phyloP scores from a whole-genome alignment of 2,797 vertebrate genomes.

The Myripristis jacobus region DNA sequence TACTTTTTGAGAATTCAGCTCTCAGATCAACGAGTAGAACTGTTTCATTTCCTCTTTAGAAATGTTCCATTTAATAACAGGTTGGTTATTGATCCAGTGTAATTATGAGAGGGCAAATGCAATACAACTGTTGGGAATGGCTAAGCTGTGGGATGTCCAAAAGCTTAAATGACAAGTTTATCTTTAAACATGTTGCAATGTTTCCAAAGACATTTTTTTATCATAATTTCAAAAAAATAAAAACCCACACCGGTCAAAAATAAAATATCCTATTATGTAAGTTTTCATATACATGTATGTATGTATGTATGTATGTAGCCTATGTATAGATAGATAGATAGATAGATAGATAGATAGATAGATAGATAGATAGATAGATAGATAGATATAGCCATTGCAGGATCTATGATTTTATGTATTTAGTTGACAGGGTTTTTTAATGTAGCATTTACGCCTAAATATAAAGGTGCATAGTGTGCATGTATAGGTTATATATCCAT shows the following conservation, averaged over 20 bases:
- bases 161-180: background rate
- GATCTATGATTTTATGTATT: slow-evolving; percentile 44
- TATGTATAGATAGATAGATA: no score
- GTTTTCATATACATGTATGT: background rate
- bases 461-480: slow-evolving; percentile 72
- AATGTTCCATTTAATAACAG: no score
- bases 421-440: slow-evolving; percentile 37
- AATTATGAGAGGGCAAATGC: no score
- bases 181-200: background rate
- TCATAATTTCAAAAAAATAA: no score
- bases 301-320: background rate
- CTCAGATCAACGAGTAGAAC: background rate
- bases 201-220: background rate
- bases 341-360: no score
- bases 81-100: no score
- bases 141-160: background rate
- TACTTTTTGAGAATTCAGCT: background rate
- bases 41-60: background rate
- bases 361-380: no score
- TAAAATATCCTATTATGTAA: background rate
- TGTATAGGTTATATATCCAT: slow-evolving; percentile 63
- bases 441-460: slow-evolving; percentile 81
- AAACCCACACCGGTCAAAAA: background rate
- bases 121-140: no score
- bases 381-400: no score